These are phyloP conservation scores for Scelioninae gen. 2 DNA, from an alignment of 2,888 invertebrate genomes.

Conservation along the genomic window DNA sequence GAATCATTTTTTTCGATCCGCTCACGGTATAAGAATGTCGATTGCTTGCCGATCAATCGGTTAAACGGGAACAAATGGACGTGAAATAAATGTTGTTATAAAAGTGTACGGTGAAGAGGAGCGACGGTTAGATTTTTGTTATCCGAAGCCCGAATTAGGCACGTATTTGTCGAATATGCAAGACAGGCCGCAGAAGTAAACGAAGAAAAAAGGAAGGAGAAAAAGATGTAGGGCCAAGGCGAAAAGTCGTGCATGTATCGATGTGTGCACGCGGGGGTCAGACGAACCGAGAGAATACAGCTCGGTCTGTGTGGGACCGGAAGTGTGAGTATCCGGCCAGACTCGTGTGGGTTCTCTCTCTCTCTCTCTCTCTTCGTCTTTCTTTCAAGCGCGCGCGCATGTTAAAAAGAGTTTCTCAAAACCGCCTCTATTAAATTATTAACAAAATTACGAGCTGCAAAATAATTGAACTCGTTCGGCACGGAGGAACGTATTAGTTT, in stretches of 20 bases:
- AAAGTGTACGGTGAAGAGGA: no score
- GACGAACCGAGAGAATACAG: slow-evolving; percentile 62
- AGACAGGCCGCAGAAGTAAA: slow-evolving; percentile 30
- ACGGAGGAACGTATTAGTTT: slow-evolving; percentile 16
- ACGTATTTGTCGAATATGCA: slow-evolving; percentile 38
- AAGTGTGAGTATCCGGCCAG: slow-evolving; percentile 76
- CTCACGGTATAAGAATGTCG: no score
- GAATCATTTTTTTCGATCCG: no score
- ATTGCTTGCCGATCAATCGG: no score
- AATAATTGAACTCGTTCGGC: slow-evolving; percentile 24
- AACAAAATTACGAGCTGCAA: no score
- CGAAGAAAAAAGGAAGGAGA: slow-evolving; percentile 35
- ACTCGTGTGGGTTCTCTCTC: slow-evolving; percentile 73
- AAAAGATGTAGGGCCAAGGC: slow-evolving; percentile 50
- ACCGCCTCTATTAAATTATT: no score
- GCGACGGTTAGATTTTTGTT: no score
- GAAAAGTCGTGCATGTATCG: slow-evolving; percentile 54
- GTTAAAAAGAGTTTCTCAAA: no score
- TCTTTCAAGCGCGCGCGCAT: no score
- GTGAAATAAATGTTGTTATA: no score
- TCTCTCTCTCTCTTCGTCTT: slow-evolving; percentile 49
- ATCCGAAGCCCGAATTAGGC: slow-evolving; percentile 13
- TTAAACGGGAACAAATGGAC: no score
- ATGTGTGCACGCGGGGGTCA: slow-evolving; percentile 62
- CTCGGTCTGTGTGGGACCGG: slow-evolving; percentile 75